Conservation (phyloP, 2,113 vertebrate species). For the Thalassarche chlororhynchos region DNA sequence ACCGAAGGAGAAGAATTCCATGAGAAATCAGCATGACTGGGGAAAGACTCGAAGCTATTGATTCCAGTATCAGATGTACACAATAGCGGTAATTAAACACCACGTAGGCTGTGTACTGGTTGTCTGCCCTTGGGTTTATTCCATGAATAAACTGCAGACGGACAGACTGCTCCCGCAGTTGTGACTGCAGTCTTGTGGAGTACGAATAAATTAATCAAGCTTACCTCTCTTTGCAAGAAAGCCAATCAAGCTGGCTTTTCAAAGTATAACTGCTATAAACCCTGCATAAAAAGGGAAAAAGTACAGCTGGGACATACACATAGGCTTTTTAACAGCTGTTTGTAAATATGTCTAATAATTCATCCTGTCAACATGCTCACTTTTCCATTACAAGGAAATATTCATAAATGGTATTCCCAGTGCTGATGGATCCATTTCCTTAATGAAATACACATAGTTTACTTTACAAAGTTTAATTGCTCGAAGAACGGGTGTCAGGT, state of each 20-base stretch:
- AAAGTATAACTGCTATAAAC: background rate
- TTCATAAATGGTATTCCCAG: conserved; percentile 35
- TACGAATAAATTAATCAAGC: conserved; percentile 5
- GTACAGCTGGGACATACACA: background rate
- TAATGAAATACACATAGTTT: conserved; percentile 74
- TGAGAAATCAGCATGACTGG: background rate
- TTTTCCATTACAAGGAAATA: conserved; percentile 22
- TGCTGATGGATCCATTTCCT: conserved; percentile 64
- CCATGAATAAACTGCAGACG: background rate
- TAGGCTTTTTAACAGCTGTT: conserved; percentile 56
- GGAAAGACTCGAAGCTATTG: background rate
- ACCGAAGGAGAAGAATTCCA: background rate
- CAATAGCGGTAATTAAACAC: background rate
- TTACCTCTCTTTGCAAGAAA: background rate
- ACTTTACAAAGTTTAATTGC: conserved; percentile 74
- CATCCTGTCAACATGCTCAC: conserved; percentile 43
- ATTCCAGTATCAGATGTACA: background rate
- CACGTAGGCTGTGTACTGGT: background rate
- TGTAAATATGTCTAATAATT: conserved; percentile 65
- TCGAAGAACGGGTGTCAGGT: conserved; percentile 61
- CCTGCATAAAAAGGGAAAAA: background rate
- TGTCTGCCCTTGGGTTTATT: background rate
- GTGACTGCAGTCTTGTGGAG: background rate
- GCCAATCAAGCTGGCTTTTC: conserved; percentile 18
- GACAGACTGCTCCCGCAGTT: background rate